Conservation (phyloP, 2,888 invertebrate species). For the Lepidonotus clava region DNA sequence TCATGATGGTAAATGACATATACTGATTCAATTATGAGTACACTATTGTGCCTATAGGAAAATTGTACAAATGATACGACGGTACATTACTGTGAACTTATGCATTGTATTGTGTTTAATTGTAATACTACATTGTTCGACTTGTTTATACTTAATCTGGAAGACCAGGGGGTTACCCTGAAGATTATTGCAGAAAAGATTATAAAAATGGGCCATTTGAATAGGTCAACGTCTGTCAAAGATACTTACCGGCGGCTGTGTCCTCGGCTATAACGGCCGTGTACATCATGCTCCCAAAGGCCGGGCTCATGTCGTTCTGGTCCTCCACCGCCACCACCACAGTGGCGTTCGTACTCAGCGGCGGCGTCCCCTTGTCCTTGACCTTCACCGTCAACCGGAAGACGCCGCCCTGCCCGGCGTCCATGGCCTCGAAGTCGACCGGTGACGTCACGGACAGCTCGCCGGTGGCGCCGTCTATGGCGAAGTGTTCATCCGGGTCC, state of each 20-base stretch:
- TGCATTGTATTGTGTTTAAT: no score
- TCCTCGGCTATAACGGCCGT: conserved; percentile 89
- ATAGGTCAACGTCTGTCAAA: no score
- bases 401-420: conserved; percentile 66
- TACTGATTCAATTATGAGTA: no score
- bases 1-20: no score
- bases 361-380: conserved; percentile 73
- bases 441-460: conserved; percentile 71
- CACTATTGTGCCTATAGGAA: no score
- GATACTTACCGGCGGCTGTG: conserved; percentile 86
- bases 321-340: conserved; percentile 85
- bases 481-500: conserved; percentile 80
- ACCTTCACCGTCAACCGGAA: conserved; percentile 67
- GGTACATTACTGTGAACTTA: no score
- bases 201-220: no score
- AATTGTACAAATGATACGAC: no score
- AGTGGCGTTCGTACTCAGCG: conserved; percentile 68
- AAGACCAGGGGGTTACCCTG: no score
- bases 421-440: conserved; percentile 75
- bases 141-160: no score
- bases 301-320: conserved; percentile 93
- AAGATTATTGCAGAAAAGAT: no score
- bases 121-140: no score
- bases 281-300: conserved; percentile 88
- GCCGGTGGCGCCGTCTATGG: conserved; percentile 86